Conservation (phyloP, 2,113 vertebrate genomes). For the Syngnathus scovelli region DNA sequence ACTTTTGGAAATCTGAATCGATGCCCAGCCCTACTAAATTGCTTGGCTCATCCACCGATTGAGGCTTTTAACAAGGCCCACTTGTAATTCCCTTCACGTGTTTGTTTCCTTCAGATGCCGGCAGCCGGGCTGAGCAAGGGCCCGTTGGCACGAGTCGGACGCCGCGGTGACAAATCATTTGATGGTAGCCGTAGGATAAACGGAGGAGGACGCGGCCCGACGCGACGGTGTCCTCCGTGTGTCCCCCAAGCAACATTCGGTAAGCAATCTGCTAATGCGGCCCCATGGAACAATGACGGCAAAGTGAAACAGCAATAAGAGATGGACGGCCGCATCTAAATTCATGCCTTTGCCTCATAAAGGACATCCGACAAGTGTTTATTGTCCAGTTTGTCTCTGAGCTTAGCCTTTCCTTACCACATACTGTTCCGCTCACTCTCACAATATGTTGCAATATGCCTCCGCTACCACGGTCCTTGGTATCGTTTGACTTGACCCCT, state of each 20-base stretch:
- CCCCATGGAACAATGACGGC: conserved; percentile 36
- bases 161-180: conserved; percentile 45
- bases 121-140: conserved; percentile 20
- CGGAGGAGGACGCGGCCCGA: conserved; percentile 36
- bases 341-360: conserved; percentile 23
- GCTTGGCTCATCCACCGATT: neutral
- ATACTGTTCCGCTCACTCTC: neutral
- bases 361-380: conserved; percentile 12
- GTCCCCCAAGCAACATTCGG: conserved; percentile 14
- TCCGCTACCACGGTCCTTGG: neutral
- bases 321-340: conserved; percentile 15
- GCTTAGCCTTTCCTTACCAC: neutral
- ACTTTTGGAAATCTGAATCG: too few relatives aligned
- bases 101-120: conserved; percentile 20
- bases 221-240: conserved; percentile 25
- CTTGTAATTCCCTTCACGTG: neutral
- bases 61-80: neutral
- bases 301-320: conserved; percentile 28
- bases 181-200: conserved; percentile 22
- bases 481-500: neutral
- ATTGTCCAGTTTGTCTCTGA: conserved; percentile 7
- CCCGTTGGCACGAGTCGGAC: conserved; percentile 32
- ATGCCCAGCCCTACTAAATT: neutral
- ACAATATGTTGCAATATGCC: neutral
- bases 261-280: conserved; percentile 59